Evolutionary conservation across 2,888 invertebrate species (phyloP), one percentile per base, ranked within the genome.

Genomic region (Neoascia interrupta): DNA sequence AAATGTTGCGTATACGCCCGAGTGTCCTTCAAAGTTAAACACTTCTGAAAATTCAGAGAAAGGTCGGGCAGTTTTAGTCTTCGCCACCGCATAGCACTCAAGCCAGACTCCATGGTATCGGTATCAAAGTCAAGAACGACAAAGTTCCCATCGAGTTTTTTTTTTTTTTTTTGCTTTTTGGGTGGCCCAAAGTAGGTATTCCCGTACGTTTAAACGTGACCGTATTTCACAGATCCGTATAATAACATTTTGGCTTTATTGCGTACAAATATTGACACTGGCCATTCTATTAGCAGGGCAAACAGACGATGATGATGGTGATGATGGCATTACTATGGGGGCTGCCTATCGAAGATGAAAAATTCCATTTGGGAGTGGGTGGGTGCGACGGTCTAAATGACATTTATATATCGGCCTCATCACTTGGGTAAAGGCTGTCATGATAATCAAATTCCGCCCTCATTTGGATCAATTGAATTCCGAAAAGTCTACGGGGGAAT

Each of bases 181-280:
- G n/a, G n/a, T n/a, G n/a, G n/a, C n/a, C n/a, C n/a, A n/a, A n/a
- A n/a, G 3, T 39, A 31, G 37, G 56, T 68, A 56, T 70, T n/a
- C n/a, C n/a, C n/a, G n/a, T n/a, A n/a, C n/a, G n/a, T n/a, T n/a
- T 31, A 36, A 64, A 53, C 72, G 72, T 76, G 72, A 76, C 72
- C 64, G 64, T 64, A 72, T 72, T 60, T 60, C 53, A 60, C 45
- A 63, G 76, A 72, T 53, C 37, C 45, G 23, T 47, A 64, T 58
- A 53, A 76, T 72, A 72, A 76, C 72, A 54, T 58, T 72, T 72
- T 54, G 64, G 47, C 53, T 53, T 70, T 70, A 76, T 76, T 64
- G 70, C 39, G 53, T 53, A 53, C 70, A 70, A 76, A 72, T 72
- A 72, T 76, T 72, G 72, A 60, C 47, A 72, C 19, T 76, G 75